Base-by-base conservation (phyloP, 2,888 invertebrate species). In the Napeogenes inachia region DNA sequence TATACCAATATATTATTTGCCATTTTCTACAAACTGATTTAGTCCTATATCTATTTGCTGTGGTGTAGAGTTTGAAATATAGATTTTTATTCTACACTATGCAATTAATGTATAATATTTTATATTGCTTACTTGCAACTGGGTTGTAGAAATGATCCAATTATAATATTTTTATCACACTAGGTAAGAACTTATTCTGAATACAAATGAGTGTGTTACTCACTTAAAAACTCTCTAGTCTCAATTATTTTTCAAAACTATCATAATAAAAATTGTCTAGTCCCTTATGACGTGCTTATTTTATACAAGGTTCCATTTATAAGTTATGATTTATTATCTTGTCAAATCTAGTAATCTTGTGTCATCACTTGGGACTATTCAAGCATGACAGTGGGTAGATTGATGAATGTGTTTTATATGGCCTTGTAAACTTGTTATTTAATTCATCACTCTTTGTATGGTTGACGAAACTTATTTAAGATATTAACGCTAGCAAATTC, bases 281-380 rank as follows among this genome's bases (percentile, higher is more conserved):
- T n/a, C 30, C 30, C 30, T 50, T 50, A 50, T 50, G 21, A 50
- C 10, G 30, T 50, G 30, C 50, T 50, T 50, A 50, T 30, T 50
- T 30, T 50, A 30, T 50, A 50, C 30, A 30, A 50, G 30, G 30
- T 50, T 50, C 50, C 50, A 50, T 50, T 50, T 50, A 50, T 50
- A 50, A 30, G 10, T 30, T 30, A 50, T 50, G 50, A 50, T 50
- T 50, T 50, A 50, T 50, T 50, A 50, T 50, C 30, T 50, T 50
- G 50, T 50, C 50, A 50, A 50, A 50, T 50, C 50, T 50, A 21
- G 50, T 50, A 50, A 50, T 50, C 50, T 50, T 50, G 30, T 50
- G 50, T 50, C 50, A n/a, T 50, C 50, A 50, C 50, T 50, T 50
- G 50, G 50, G 50, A 50, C 21, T 30, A 50, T 50, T 50, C 50